A percentile compares a stretch with the other conserved stretches of the same genome.
These are phyloP conservation scores for Rattus norvegicus DNA, from an alignment of 2,113 vertebrate genomes.

Conservation along the genomic window DNA sequence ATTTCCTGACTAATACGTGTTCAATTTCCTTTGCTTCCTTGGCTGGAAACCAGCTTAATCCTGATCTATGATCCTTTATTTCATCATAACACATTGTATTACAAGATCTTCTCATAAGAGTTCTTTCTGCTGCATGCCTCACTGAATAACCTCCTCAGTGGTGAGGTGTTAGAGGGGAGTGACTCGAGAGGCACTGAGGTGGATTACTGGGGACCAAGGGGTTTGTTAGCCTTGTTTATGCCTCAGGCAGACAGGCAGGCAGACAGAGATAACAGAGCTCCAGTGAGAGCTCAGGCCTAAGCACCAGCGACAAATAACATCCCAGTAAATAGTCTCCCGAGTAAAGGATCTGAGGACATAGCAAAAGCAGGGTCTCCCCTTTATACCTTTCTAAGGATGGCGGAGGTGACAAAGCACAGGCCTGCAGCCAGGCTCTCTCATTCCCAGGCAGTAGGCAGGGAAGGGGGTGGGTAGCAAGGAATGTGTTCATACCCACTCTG, in stretches of 20 bases:
- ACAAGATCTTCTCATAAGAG: not conserved
- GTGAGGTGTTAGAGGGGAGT: not conserved
- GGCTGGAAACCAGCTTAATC: not conserved
- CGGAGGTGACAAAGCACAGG: too few species aligned
- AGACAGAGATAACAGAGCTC: not conserved
- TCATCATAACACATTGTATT: not conserved
- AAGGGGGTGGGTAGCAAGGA: not conserved
- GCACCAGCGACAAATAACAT: not conserved
- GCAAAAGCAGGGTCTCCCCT: not conserved
- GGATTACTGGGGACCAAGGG: not conserved
- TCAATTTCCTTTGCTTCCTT: not conserved
- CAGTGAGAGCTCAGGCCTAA: not conserved
- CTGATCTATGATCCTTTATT: not conserved
- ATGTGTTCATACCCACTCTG: not conserved
- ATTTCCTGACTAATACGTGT: not conserved
- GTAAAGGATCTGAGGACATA: not conserved
- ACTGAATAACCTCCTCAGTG: not conserved
- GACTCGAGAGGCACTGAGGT: not conserved
- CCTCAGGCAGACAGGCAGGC: not conserved
- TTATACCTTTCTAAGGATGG: not conserved
- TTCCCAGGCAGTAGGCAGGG: not conserved
- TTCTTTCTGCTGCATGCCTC: conserved; percentile 4
- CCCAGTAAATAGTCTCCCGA: not conserved
- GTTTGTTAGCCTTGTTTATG: not conserved
- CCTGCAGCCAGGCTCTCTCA: not conserved